Evolutionary conservation across 2,797 vertebrate genomes (phyloP).

Genomic region (Tadarida brasiliensis): DNA sequence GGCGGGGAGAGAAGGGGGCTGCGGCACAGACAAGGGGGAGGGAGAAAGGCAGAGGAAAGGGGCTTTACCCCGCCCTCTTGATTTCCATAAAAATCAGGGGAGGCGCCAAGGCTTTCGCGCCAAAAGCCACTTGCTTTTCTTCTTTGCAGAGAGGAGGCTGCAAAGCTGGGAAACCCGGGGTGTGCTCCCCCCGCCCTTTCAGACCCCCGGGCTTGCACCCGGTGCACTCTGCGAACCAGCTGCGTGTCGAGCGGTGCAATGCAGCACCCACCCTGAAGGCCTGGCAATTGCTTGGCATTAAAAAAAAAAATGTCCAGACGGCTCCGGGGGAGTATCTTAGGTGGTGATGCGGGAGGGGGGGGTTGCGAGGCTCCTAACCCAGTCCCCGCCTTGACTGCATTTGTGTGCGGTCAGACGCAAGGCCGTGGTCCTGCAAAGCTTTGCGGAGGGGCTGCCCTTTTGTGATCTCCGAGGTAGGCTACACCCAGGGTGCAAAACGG

Average conservation of each 20-base stretch:
- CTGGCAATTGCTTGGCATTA: constrained; percentile 29
- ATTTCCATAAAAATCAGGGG: constrained; percentile 89
- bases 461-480: not conserved
- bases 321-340: not conserved
- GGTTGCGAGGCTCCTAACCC: not conserved
- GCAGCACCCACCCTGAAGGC: constrained; percentile 17
- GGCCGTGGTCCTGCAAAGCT: constrained; percentile 20
- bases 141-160: constrained; percentile 68
- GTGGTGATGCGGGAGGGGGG: not conserved
- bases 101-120: constrained; percentile 89
- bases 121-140: constrained; percentile 87
- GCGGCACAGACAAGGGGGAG: constrained; percentile 78
- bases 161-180: constrained; percentile 49
- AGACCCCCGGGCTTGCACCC: constrained; percentile 68
- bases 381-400: constrained; percentile 64
- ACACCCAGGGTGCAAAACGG: not conserved
- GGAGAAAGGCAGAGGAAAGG: constrained; percentile 65
- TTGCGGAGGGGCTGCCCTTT: not conserved
- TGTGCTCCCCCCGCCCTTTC: constrained; percentile 60
- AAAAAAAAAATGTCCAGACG: not conserved
- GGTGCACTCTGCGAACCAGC: constrained; percentile 46
- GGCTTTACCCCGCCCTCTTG: constrained; percentile 83
- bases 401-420: constrained; percentile 62
- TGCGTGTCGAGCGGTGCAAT: constrained; percentile 33
- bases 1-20: constrained; percentile 81